Evolutionary conservation across 2,113 vertebrate genomes (phyloP), one percentile per base, ranked within the genome.

Genomic region (Montifringilla adamsi): DNA sequence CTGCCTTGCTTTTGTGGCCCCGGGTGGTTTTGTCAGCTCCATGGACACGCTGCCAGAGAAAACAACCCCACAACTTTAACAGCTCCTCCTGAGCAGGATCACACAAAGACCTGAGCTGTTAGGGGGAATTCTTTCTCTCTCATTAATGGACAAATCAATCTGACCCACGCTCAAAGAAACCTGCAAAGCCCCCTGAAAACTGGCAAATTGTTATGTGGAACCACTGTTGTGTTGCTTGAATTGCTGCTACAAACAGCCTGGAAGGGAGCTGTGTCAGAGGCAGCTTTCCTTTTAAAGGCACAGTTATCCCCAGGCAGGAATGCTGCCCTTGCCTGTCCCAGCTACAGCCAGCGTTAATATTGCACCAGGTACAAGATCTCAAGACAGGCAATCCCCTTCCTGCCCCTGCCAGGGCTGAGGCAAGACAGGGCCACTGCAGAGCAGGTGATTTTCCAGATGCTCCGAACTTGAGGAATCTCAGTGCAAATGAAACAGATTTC

Each of bases 11-110:
- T 95, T 93, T 83, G 93, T 80, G 79, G 75, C 2, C 10, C 2
- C 15, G 58, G 53, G 87, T 66, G 84, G 86, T 20, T 96, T 78
- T 94, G 94, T 83, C 92, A 96, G 85, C 79, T 91, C 87, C 79
- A 69, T 31, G 92, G 90, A 95, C 92, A 78, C 13, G 5, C 52
- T 90, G 80, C 88, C 92, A 87, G 93, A 88, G 76, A 84, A 94
- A 95, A 96, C 75, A 95, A 64, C 68, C 59, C 76, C 44, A 41
- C 68, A 72, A 47, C 90, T 59, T 67, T 13, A 79, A 39, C 89
- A 62, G 82, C 87, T 77, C 68, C 89, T 77, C 79, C 93, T 9
- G 43, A 78, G 80, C 64, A 46, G 75, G 23, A 56, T 5, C 70
- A 69, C 49, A 90, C 67, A 90, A 90, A 92, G 78, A 33, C 73